Evolutionary conservation across 2,797 vertebrate species (phyloP), one percentile per base, ranked within the genome.

Genomic region (Lates japonicus): DNA sequence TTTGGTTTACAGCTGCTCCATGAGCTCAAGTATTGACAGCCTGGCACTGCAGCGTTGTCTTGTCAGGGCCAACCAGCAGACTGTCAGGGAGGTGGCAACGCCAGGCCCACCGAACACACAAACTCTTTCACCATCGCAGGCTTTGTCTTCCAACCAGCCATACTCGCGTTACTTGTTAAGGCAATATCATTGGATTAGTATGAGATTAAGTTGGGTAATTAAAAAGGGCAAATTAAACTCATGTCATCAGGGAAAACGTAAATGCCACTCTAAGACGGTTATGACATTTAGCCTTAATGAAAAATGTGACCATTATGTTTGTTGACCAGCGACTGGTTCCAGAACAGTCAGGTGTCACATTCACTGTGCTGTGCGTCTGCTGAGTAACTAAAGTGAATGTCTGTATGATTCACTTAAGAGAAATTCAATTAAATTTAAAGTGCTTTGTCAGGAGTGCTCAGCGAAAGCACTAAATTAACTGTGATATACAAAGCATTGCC

Each of bases 11-110:
- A n/a, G n/a, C n/a, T n/a, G n/a, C n/a, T n/a, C n/a, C n/a, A n/a
- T n/a, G n/a, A n/a, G n/a, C n/a, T n/a, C n/a, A n/a, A n/a, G n/a
- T n/a, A n/a, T n/a, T n/a, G n/a, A n/a, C 84, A 85, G 89, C 87
- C 90, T 86, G 86, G 92, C 89, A 87, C 87, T 29, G 78, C 14
- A 70, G 81, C 68, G 66, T 77, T 57, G 89, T 79, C 91, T 94
- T 93, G 90, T 86, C 93, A 88, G 87, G 92, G 92, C 90, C 93
- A 90, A 90, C 93, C 91, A 78, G 82, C 87, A 88, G 80, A 83
- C 87, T 82, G 88, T 76, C 46, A 60, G 70, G 85, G 87, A 76
- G 78, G 92, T 70, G 60, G 71, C 75, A 82, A 81, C 16, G 46
- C 82, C 87, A 71, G 81, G 80, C 87, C 70, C 84, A 88, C 84